These are phyloP conservation scores for Macrotrachela quadricornifera DNA, from an alignment of 1,140 invertebrate species.

Conservation along the genomic window DNA sequence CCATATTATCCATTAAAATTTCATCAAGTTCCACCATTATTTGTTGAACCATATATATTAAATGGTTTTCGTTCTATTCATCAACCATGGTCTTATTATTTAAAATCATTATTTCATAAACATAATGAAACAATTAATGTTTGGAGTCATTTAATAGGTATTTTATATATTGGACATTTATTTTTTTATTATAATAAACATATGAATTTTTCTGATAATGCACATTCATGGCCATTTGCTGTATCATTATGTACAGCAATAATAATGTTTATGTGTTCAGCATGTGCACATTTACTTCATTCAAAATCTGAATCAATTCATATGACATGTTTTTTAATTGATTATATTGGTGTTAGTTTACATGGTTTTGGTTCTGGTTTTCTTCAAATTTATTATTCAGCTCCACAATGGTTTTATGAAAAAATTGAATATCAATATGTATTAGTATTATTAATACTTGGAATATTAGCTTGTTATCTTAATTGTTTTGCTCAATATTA, in stretches of 20 bases:
- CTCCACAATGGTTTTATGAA: conserved; percentile 5
- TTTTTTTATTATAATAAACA: conserved; percentile 10
- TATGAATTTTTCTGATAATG: no score
- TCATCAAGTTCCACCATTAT: conserved; percentile 14
- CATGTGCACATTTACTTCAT: conserved; percentile 18
- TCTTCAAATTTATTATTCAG: conserved; percentile 5
- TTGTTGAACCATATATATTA: conserved; percentile 19
- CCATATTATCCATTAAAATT: no score
- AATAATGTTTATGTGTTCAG: conserved; percentile 13
- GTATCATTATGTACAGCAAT: conserved; percentile 12
- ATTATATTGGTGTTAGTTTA: conserved; percentile 20
- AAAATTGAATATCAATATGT: neutral
- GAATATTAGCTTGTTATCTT: conserved; percentile 1
- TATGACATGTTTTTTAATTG: conserved; percentile 17
- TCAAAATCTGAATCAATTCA: conserved; percentile 17
- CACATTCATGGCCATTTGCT: conserved; percentile 12
- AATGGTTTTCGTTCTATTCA: conserved; percentile 18
- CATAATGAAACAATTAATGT: conserved; percentile 28
- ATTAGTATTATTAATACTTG: neutral
- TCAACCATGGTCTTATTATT: conserved; percentile 20
- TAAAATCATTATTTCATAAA: conserved; percentile 20
- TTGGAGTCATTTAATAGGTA: conserved; percentile 23
- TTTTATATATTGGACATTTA: conserved; percentile 12
- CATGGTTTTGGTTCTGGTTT: conserved; percentile 17
- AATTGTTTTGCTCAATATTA: conserved; percentile 3